Conservation (phyloP, 2,797 vertebrate species). For the Manis javanica region DNA sequence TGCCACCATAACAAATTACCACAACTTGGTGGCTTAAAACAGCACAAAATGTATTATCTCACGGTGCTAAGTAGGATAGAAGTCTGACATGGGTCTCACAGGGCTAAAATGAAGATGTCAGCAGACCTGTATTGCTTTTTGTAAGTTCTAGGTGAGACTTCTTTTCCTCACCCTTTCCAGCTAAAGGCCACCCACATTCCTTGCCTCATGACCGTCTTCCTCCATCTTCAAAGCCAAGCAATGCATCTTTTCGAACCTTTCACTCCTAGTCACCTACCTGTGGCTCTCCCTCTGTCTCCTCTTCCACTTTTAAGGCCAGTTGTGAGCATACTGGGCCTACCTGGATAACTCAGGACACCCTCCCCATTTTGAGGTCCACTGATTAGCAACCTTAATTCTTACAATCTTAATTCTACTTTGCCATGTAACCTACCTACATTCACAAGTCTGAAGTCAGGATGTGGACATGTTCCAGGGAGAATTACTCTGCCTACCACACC, state of each 20-base stretch:
- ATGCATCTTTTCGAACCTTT: neutral
- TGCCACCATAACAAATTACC: neutral
- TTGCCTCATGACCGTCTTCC: neutral
- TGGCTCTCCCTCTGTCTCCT: neutral
- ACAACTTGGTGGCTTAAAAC: neutral
- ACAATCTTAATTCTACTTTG: constrained; percentile 16
- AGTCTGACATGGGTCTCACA: neutral
- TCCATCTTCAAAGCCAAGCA: constrained; percentile 12
- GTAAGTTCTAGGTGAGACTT: neutral
- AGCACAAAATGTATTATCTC: neutral
- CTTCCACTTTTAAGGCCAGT: neutral
- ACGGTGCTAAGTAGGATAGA: neutral
- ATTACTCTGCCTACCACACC: neutral
- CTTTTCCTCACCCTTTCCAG: neutral
- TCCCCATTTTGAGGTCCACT: neutral
- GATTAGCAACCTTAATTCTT: neutral
- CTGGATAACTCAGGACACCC: neutral
- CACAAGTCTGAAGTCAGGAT: neutral
- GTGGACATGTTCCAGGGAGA: neutral
- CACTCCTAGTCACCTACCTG: neutral
- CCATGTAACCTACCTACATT: constrained; percentile 6
- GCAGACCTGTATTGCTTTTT: neutral
- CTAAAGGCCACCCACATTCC: neutral
- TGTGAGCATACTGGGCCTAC: neutral
- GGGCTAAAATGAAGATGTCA: neutral